Conservation (phyloP, 2,113 vertebrate genomes). For the Aphyosemion australe region DNA sequence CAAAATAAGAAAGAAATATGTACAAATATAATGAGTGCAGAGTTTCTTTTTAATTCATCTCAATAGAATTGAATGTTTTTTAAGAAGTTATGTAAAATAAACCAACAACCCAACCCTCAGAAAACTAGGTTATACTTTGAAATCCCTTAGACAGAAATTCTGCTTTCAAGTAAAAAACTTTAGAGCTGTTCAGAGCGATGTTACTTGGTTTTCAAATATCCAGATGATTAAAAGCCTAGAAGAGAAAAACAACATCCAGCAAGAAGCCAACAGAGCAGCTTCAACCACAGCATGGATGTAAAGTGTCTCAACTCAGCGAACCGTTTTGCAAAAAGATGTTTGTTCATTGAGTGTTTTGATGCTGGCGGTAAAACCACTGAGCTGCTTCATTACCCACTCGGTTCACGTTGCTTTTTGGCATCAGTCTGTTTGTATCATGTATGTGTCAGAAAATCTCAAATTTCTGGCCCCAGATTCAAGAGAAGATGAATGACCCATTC, state of each 20-base stretch:
- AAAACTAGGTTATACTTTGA: slow-evolving; percentile 7
- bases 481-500: neutral
- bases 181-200: slow-evolving; percentile 16
- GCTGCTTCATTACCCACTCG: slow-evolving; percentile 1
- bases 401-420: slow-evolving; percentile 2
- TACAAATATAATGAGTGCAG: neutral
- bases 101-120: neutral
- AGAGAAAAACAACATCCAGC: slow-evolving; percentile 10
- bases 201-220: slow-evolving; percentile 13
- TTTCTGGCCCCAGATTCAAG: neutral
- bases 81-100: neutral
- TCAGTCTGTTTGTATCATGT: neutral
- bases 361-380: neutral
- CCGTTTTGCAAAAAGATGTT: neutral
- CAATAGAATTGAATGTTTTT: no score
- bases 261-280: neutral
- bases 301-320: neutral
- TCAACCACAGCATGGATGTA: neutral
- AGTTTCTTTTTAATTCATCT: neutral
- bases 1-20: no score
- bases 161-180: slow-evolving; percentile 14
- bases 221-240: neutral
- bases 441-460: neutral
- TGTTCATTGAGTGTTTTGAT: neutral
- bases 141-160: slow-evolving; percentile 18